phyloP scores from a whole-genome alignment of 2,888 invertebrate genomes.

The Andrena minutula region DNA sequence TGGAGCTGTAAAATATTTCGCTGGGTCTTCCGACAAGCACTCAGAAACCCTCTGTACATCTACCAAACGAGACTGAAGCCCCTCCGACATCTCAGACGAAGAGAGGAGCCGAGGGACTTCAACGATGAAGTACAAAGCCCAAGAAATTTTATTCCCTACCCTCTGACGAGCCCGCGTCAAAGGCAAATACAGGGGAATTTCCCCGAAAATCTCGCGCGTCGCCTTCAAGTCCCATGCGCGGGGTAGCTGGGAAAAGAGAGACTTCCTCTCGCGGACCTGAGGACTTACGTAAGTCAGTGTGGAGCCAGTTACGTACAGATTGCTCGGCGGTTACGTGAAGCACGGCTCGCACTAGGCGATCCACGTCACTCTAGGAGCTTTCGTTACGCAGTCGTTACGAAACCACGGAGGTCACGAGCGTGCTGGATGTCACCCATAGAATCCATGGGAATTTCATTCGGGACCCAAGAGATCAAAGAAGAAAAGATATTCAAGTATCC shows the following conservation, averaged over 20 bases:
- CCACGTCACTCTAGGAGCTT: conserved; percentile 43
- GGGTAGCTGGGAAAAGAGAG: neutral
- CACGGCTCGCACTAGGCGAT: conserved; percentile 36
- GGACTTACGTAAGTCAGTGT: conserved; percentile 34
- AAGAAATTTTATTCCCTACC: neutral
- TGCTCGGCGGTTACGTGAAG: conserved; percentile 35
- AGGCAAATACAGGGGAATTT: neutral
- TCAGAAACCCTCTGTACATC: too few species aligned
- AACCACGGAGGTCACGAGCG: conserved; percentile 58
- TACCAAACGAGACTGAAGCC: too few species aligned
- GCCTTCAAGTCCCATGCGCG: neutral
- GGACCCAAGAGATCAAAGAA: too few species aligned
- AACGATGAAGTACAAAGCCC: neutral
- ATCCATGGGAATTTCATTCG: neutral
- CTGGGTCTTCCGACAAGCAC: too few species aligned
- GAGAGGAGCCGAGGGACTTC: too few species aligned
- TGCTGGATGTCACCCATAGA: conserved; percentile 6
- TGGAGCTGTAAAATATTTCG: too few species aligned
- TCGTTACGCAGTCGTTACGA: conserved; percentile 59
- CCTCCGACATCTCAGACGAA: too few species aligned
- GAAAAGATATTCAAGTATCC: too few species aligned
- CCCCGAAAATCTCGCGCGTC: conserved; percentile 15
- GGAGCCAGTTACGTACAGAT: conserved; percentile 47
- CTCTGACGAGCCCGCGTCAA: neutral
- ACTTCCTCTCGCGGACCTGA: conserved; percentile 24